These are phyloP conservation scores for Drosophila anceps DNA, from an alignment of 2,888 invertebrate species.

Conservation along the genomic window DNA sequence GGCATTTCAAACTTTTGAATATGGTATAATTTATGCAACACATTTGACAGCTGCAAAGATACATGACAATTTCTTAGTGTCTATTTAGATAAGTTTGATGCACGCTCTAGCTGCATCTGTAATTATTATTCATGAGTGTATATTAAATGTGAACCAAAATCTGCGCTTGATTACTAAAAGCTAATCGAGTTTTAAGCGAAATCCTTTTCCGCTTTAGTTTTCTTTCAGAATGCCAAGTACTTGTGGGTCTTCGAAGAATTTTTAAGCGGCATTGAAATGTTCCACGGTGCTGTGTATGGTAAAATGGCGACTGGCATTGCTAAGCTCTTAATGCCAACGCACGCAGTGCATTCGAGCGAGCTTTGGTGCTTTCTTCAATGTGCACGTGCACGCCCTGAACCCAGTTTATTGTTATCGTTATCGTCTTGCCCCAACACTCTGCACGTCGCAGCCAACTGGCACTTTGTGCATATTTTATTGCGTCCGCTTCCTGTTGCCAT, in stretches of 20 bases:
- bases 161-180: background rate
- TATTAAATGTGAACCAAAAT: background rate
- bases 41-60: slow-evolving; percentile 6
- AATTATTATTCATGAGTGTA: slow-evolving; percentile 1
- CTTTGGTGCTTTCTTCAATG: background rate
- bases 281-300: too few relatives aligned
- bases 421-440: slow-evolving; percentile 16
- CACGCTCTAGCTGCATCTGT: background rate
- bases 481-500: slow-evolving; percentile 73
- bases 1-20: slow-evolving; percentile 2
- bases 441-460: slow-evolving; percentile 42
- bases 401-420: slow-evolving; percentile 41
- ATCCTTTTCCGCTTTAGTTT: background rate
- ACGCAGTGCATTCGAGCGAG: slow-evolving; percentile 20
- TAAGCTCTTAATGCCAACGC: slow-evolving; percentile 17
- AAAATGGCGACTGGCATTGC: background rate
- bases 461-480: slow-evolving; percentile 72
- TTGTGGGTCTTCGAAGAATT: background rate
- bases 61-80: background rate
- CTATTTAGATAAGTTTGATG: background rate
- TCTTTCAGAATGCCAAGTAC: too few relatives aligned
- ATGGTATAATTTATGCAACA: slow-evolving; percentile 22
- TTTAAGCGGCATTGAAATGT: background rate
- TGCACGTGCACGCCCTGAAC: slow-evolving; percentile 15
- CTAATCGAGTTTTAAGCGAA: background rate